Evolutionary conservation across 2,888 invertebrate genomes (phyloP), one percentile per base, ranked within the genome.

Genomic region (Plemyria rubiginata): DNA sequence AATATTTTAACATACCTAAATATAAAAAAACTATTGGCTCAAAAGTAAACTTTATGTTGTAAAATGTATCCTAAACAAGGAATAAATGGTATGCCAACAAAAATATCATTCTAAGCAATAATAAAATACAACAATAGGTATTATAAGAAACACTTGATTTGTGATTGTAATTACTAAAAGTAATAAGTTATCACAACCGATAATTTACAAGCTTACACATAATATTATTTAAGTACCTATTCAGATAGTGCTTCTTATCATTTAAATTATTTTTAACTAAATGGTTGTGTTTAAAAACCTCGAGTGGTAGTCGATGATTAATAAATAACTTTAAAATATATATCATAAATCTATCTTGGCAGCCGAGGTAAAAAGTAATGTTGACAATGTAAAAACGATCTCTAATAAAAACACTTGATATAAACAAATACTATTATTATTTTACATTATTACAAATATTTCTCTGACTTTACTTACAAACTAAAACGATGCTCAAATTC

Each of bases 31-130:
- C 22, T 2, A 74, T 72, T 80, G 81, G 87, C 88, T 87, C 88
- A 88, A 88, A 82, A 72, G 60, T 55, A 75, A 74, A 78, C 62
- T 73, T 83, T 85, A 81, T 82, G 82, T 83, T 57, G 75, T 82
- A 80, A 84, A 76, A 76, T 79, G 73, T 85, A 82, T 80, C 73
- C 72, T 84, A 83, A 76, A 79, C 84, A 85, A 71, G 75, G 67
- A 73, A 67, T 87, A 87, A 85, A 77, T 73, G 76, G 80, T 75
- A 81, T 79, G 85, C 85, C 85, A 85, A 85, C 87, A 85, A 85
- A 84, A 85, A 83, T 86, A 87, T 87, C 86, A 87, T 81, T 80
- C 68, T 86, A 88, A 89, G 87, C 88, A 89, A 88, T 89, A 88
- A 82, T 82, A 75, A 82, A 81, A 75, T 72, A 41, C 79, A 78